Percentiles rank a stretch among this genome's conserved stretches.
phyloP scores from a whole-genome alignment of 2,888 invertebrate genomes.

The Suillia variegata region DNA sequence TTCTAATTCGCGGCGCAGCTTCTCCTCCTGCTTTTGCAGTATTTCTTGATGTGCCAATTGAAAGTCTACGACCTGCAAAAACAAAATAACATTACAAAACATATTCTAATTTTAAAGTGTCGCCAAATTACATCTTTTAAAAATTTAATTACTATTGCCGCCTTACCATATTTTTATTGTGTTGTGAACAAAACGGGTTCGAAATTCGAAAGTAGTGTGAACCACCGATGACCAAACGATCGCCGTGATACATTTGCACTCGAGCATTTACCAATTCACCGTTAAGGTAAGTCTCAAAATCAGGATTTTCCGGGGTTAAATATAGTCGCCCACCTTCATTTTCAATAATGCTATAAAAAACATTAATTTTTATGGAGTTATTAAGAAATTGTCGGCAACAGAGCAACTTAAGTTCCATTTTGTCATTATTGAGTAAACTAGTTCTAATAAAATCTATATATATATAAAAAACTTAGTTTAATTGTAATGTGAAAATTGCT shows the following conservation, averaged over 20 bases:
- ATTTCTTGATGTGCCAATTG: slow-evolving; percentile 65
- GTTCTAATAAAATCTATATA: too few relatives aligned
- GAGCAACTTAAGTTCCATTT: too few relatives aligned
- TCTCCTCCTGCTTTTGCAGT: slow-evolving; percentile 63
- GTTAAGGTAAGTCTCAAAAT: slow-evolving; percentile 65
- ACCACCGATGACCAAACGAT: slow-evolving; percentile 66
- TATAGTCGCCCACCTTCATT: slow-evolving; percentile 61
- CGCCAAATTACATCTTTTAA: too few relatives aligned
- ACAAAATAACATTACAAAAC: slow-evolving; percentile 12
- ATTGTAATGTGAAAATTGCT: too few relatives aligned
- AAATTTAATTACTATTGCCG: not conserved
- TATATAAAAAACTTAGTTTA: too few relatives aligned
- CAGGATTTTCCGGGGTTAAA: slow-evolving; percentile 61
- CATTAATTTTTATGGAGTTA: slow-evolving; percentile 5
- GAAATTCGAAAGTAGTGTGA: slow-evolving; percentile 66
- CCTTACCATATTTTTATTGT: slow-evolving; percentile 47
- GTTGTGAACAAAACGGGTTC: slow-evolving; percentile 59
- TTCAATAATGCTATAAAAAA: slow-evolving; percentile 60
- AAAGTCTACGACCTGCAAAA: slow-evolving; percentile 61
- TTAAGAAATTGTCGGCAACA: slow-evolving; percentile 12
- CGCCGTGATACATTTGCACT: slow-evolving; percentile 63
- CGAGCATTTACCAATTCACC: slow-evolving; percentile 62
- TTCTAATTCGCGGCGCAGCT: slow-evolving; percentile 56
- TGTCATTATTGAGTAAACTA: too few relatives aligned
- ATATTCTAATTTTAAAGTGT: not conserved